Evolutionary conservation across 2,113 vertebrate genomes (phyloP), one percentile per base, ranked within the genome.

Genomic region (Numenius arquata): DNA sequence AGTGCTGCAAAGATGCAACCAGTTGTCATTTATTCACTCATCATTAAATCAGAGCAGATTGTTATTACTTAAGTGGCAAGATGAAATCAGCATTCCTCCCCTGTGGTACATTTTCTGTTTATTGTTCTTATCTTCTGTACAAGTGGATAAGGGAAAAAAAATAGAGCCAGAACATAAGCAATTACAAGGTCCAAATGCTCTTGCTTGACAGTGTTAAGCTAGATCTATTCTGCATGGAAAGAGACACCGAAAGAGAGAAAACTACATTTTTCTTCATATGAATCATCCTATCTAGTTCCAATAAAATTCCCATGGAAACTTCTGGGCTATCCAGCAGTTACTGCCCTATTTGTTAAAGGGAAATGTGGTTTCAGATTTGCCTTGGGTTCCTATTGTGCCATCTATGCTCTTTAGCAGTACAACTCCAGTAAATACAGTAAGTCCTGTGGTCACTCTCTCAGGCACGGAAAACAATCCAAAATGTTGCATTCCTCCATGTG

Each of bases 71-170:
- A 65, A 87, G 68, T 38, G 67, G 92, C 55, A 65, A 92, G 53
- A 75, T 32, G 63, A 88, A 73, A 81, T 41, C 92, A 87, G 62
- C 87, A 45, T 62, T 95, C 62, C 80, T 91, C 30, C 83, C 71
- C 68, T 61, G 50, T 67, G 71, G 52, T 83, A 48, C 36, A 34
- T 26, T 52, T 73, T 62, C 43, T 88, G 21, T 18, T 87, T 96
- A 43, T 73, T 85, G 70, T 89, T 85, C 85, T 91, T 91, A 88
- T 94, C 87, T 96, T 82, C 89, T 32, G 40, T 65, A 79, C 77
- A 85, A 95, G 77, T 45, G 88, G 93, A 88, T 94, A 92, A 93
- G 29, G 41, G 38, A 3, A 38, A 38, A 21, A 34, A 53, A 85
- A 30, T 19, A 45, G 47, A 89, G 76, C 4, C 73, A 82, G 91